A percentile compares a stretch with the other conserved stretches of the same genome.
phyloP scores from a whole-genome alignment of 2,113 vertebrate genomes.

The Phaetusa simplex region DNA sequence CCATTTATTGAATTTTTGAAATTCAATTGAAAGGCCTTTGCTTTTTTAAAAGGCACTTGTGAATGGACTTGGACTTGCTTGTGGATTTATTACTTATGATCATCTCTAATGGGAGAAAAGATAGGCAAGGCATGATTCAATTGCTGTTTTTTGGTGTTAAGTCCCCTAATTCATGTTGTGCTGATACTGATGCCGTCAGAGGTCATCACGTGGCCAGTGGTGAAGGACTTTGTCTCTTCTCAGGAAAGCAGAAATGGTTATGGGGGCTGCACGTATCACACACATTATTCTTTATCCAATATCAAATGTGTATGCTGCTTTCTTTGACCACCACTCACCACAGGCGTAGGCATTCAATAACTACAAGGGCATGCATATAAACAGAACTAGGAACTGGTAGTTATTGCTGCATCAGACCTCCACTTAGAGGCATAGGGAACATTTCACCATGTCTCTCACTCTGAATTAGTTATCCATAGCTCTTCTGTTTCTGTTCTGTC shows the following conservation, averaged over 20 bases:
- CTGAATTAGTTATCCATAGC: background rate
- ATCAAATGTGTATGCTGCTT: background rate
- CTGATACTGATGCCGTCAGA: background rate
- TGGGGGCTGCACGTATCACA: accelerated
- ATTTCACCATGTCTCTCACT: background rate
- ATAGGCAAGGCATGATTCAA: background rate
- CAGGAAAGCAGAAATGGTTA: background rate
- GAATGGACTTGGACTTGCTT: background rate
- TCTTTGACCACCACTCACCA: background rate
- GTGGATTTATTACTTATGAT: background rate
- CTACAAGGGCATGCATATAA: background rate
- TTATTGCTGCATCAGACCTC: background rate
- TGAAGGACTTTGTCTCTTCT: background rate
- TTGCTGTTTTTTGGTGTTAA: background rate
- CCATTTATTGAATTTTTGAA: background rate
- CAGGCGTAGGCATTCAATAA: background rate
- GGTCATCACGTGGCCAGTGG: background rate
- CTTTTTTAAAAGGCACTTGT: background rate
- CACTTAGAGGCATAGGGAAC: background rate
- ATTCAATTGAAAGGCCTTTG: background rate
- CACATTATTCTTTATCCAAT: background rate
- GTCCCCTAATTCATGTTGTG: background rate
- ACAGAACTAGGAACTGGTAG: background rate
- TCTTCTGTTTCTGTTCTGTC: background rate
- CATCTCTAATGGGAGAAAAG: background rate